These are phyloP conservation scores for Buphagus erythrorhynchus DNA, from an alignment of 2,797 vertebrate species.

Conservation along the genomic window DNA sequence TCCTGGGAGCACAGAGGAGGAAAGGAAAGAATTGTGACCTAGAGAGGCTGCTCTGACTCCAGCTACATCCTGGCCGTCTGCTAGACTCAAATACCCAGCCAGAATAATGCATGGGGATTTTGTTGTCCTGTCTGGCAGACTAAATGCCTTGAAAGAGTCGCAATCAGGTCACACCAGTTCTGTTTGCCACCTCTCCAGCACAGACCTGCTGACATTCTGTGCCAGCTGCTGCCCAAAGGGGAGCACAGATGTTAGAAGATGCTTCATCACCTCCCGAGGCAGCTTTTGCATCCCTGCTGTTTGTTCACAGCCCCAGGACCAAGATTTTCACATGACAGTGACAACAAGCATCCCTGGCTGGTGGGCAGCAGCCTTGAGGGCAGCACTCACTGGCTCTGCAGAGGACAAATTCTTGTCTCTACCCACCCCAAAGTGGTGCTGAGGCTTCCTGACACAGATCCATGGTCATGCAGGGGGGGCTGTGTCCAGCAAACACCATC, in stretches of 20 bases:
- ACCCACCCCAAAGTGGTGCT: background rate
- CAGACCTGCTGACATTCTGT: background rate
- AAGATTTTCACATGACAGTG: background rate
- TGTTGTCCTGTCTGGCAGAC: background rate
- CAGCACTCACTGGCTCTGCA: background rate
- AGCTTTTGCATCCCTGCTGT: background rate
- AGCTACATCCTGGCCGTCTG: background rate
- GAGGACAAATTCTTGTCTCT: background rate
- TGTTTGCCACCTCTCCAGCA: background rate
- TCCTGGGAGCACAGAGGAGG: background rate
- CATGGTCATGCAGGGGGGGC: rapidly evolving
- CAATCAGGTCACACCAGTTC: background rate
- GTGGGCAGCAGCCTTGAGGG: background rate
- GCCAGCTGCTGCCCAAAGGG: background rate
- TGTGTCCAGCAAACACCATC: background rate
- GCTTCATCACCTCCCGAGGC: background rate
- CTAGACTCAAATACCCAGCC: background rate
- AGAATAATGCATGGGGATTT: background rate
- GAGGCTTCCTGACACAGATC: background rate
- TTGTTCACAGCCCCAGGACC: background rate
- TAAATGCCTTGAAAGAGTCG: background rate
- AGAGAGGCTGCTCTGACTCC: background rate
- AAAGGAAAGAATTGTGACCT: background rate
- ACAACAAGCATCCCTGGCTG: background rate
- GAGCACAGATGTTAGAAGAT: background rate